Base-by-base conservation (phyloP, 1,140 invertebrate species). In the Pseudobourletiella spinata region DNA sequence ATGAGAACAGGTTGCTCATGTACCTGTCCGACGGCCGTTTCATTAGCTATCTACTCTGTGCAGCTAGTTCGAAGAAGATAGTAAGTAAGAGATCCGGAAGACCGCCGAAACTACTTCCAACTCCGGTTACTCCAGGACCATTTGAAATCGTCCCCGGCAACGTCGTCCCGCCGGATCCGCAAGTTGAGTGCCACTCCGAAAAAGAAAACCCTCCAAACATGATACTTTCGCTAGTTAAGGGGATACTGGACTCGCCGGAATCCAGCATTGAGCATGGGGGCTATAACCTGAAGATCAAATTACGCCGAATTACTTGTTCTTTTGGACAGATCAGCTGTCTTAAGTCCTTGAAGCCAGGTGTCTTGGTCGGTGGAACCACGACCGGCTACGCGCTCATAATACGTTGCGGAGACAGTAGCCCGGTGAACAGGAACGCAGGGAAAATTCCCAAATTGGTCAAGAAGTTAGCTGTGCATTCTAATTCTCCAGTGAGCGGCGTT, bases 21-120 rank as follows among this genome's bases (percentile, higher is more conserved):
- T 65, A 64, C 39, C 56, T 69, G 24, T 57, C 48, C 22, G 67
- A 69, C 61, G 67, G 67, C 30, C 29, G 67, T 28, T 66, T 65
- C 28, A 8, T 66, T 11, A 42, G 52, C 6, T 69, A 63, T 35
- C 55, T 55, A 4, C 6, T 54, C 3, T 11, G 11, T 15, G 4
- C 6, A 16, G 20, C 24, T 28, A 26, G 22, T 28, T 54, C 22
- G 20, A 30, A 54, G 8, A 54, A 57, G 44, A 4, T 48, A 22
- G 50, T 16, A 26, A 6, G 28, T 28, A 26, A 8, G 4, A 30
- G 14, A 14, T 54, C 50, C 26, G 6, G 4, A 26, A 28, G 25
- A 54, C 4, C 14, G 8, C 26, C 26, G 20, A 16, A 16, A 28
- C 15, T 54, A 16, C 25, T 54, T 3, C 50, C 50, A 54, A 54